phyloP scores from a whole-genome alignment of 2,888 invertebrate genomes.

The Mimachlamys varia region DNA sequence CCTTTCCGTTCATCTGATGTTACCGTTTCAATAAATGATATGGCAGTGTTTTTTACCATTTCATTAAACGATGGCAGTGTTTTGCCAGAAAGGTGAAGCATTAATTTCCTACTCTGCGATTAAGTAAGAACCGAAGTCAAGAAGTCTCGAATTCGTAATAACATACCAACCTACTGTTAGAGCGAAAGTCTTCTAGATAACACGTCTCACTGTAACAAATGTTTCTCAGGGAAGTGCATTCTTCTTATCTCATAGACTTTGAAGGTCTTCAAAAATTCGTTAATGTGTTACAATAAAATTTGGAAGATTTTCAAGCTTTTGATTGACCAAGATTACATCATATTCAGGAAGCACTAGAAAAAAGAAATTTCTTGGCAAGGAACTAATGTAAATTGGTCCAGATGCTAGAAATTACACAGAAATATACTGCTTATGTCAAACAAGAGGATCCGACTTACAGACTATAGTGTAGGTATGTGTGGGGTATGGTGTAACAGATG shows the following conservation, averaged over 20 bases:
- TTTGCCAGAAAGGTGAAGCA: background rate
- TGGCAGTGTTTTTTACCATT: background rate
- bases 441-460: background rate
- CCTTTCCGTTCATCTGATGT: background rate
- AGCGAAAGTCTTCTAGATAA: background rate
- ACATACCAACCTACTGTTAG: background rate
- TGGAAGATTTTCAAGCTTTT: conserved; percentile 18
- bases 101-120: background rate
- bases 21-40: background rate
- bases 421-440: conserved; percentile 24
- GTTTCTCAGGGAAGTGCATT: background rate
- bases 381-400: conserved; percentile 15
- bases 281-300: conserved; percentile 29
- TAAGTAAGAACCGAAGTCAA: background rate
- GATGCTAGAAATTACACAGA: conserved; percentile 18
- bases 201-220: background rate
- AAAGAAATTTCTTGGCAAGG: conserved; percentile 6
- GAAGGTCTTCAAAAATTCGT: background rate
- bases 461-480: conserved; percentile 25
- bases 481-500: conserved; percentile 33
- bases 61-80: background rate
- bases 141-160: background rate
- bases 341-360: background rate
- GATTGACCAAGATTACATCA: conserved; percentile 31
- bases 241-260: background rate